Conservation (phyloP, 2,113 vertebrate genomes). For the Progne subis region DNA sequence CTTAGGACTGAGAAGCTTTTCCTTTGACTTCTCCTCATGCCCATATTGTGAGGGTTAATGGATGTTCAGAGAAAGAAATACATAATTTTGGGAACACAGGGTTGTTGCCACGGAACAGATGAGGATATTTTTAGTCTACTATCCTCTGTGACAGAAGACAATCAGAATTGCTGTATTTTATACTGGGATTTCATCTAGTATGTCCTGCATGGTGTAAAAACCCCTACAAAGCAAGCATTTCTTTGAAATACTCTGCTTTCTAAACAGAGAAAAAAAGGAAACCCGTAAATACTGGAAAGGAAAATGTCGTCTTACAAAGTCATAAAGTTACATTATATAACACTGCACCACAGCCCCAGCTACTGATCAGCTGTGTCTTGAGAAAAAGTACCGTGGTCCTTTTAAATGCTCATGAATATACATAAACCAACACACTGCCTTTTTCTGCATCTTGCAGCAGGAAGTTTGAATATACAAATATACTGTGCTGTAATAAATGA, state of each 20-base stretch:
- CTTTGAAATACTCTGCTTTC: neutral
- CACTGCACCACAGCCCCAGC: slow-evolving; percentile 43
- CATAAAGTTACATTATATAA: slow-evolving; percentile 16
- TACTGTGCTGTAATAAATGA: neutral
- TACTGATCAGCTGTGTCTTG: neutral
- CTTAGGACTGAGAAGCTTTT: neutral
- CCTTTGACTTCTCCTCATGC: neutral
- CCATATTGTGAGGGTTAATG: neutral
- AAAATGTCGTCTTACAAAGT: neutral
- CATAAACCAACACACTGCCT: neutral
- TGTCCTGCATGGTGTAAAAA: neutral
- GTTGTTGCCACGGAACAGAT: neutral
- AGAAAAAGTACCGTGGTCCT: neutral
- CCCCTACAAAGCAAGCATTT: accelerated
- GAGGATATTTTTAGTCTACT: neutral
- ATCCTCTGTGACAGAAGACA: neutral
- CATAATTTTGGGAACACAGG: neutral
- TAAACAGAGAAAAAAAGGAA: neutral
- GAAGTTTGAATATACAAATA: neutral
- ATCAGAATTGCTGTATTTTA: neutral
- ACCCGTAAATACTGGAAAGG: neutral
- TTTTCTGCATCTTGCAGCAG: neutral
- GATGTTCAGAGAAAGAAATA: neutral
- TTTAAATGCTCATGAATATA: neutral
- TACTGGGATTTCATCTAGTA: neutral